Evolutionary conservation across 2,797 vertebrate species (phyloP).

Genomic region (Coregonus suidteri): DNA sequence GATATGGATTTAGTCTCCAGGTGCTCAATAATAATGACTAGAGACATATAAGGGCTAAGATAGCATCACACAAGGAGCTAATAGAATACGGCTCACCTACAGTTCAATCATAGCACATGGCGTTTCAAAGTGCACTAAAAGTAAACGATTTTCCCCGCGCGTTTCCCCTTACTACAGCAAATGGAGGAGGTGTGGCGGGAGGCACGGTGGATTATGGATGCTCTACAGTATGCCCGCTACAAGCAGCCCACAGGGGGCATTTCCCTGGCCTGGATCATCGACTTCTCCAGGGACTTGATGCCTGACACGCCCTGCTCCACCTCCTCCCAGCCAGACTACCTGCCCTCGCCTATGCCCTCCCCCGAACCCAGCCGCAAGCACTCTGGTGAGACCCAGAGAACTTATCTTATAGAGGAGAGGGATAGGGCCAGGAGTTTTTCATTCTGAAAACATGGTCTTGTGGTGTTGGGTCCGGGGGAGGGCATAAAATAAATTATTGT

Average conservation of each 20-base stretch:
- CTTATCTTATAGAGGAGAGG: too few species aligned
- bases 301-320: conserved; percentile 72
- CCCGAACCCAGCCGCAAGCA: conserved; percentile 81
- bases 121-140: background rate
- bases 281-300: conserved; percentile 72
- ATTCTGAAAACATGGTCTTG: too few species aligned
- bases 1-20: background rate
- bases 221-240: conserved; percentile 87
- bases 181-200: conserved; percentile 93
- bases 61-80: background rate
- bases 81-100: background rate
- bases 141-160: background rate
- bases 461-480: too few species aligned
- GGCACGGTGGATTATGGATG: conserved; percentile 90
- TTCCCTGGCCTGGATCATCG: conserved; percentile 82
- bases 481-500: too few species aligned
- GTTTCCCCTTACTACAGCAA: conserved; percentile 73
- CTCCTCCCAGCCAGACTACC: conserved; percentile 82
- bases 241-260: conserved; percentile 86
- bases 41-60: too few species aligned
- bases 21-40: background rate
- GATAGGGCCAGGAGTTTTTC: background rate
- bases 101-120: background rate
- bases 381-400: conserved; percentile 71
- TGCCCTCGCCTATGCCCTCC: conserved; percentile 84